Conservation (phyloP, 2,113 vertebrate species). For the Trinectes maculatus region DNA sequence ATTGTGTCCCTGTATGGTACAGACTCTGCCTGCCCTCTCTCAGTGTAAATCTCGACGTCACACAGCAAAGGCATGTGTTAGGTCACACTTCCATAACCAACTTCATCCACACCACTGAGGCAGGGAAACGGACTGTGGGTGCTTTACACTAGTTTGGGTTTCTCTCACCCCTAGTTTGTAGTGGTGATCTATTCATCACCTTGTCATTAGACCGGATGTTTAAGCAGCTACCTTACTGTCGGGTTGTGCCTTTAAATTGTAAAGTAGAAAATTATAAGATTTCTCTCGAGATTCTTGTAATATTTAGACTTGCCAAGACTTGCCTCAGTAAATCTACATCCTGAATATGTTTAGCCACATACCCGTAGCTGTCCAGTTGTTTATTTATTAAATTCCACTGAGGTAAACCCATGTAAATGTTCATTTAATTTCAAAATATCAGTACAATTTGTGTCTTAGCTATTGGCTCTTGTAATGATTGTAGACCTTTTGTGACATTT, state of each 20-base stretch:
- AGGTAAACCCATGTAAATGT: slow-evolving; percentile 27
- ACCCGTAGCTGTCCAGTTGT: too few relatives aligned
- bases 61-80: slow-evolving; percentile 3
- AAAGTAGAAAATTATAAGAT: not conserved
- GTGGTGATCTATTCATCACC: slow-evolving; percentile 34
- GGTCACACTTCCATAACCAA: slow-evolving; percentile 32
- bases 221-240: not conserved
- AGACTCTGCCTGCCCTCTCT: slow-evolving; percentile 5
- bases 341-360: not conserved
- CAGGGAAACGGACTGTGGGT: slow-evolving; percentile 31
- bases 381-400: too few relatives aligned
- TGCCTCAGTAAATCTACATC: too few relatives aligned
- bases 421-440: slow-evolving; percentile 26
- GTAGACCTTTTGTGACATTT: slow-evolving; percentile 38
- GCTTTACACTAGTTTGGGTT: slow-evolving; percentile 58
- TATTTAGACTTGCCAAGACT: too few relatives aligned
- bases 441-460: not conserved
- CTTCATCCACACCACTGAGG: slow-evolving; percentile 13
- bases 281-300: too few relatives aligned
- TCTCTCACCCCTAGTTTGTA: slow-evolving; percentile 39
- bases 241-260: not conserved
- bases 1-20: slow-evolving; percentile 10
- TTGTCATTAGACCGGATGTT: slow-evolving; percentile 32
- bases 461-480: not conserved
- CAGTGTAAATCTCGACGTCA: slow-evolving; percentile 30